Percentiles rank a stretch among this genome's conserved stretches.
These are phyloP conservation scores for Trichogramma evanescens DNA, from an alignment of 2,888 invertebrate genomes.

Conservation along the genomic window DNA sequence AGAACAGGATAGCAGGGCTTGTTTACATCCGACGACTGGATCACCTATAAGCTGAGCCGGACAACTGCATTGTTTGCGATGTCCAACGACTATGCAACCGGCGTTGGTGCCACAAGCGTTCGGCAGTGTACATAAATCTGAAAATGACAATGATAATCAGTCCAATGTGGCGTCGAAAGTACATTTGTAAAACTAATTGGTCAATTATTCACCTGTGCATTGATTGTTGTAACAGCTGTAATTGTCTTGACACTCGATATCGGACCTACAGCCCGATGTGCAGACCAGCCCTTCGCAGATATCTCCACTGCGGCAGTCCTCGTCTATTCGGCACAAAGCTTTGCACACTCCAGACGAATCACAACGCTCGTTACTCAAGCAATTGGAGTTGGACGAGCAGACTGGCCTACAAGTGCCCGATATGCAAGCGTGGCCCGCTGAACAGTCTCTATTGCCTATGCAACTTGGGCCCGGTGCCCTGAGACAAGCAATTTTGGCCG, in stretches of 20 bases:
- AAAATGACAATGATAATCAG: conserved; percentile 9
- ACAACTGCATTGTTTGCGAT: conserved; percentile 69
- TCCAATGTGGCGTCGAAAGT: not conserved
- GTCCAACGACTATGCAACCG: conserved; percentile 62
- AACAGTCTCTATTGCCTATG: conserved; percentile 69
- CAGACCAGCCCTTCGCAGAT: conserved; percentile 79
- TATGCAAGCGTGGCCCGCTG: conserved; percentile 64
- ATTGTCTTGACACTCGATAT: conserved; percentile 67
- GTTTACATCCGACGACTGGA: conserved; percentile 65
- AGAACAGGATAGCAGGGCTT: conserved; percentile 60
- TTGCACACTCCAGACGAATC: conserved; percentile 69
- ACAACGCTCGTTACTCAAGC: conserved; percentile 77
- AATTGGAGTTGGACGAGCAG: conserved; percentile 69
- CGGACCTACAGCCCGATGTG: conserved; percentile 71
- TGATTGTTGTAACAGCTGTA: conserved; percentile 72
- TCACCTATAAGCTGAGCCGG: conserved; percentile 67
- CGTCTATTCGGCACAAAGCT: conserved; percentile 74
- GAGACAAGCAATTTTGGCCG: conserved; percentile 81
- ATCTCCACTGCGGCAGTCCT: conserved; percentile 81
- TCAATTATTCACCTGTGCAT: conserved; percentile 52
- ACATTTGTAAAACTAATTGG: not conserved
- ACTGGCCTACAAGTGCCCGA: conserved; percentile 69
- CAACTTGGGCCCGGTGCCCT: conserved; percentile 72
- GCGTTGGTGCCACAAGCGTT: conserved; percentile 82
- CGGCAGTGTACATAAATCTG: conserved; percentile 66